Percentiles rank a stretch among this genome's conserved stretches.
Conservation (phyloP, 1,140 invertebrate species). For the Drosophila tsacasi region DNA sequence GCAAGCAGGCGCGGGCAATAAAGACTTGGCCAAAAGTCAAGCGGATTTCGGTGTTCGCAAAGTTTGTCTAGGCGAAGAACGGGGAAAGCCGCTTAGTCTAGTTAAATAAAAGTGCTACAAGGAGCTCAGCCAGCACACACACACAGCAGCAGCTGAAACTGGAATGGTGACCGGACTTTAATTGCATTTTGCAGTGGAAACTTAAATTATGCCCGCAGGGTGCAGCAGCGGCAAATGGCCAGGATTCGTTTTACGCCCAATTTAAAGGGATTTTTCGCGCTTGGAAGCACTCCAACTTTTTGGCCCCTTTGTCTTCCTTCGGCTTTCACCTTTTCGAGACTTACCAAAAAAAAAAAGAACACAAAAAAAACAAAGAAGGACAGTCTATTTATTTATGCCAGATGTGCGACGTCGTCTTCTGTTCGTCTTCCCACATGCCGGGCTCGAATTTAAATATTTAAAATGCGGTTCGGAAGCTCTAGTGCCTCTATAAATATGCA, state of each 20-base stretch:
- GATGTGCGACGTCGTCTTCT: conserved; percentile 54
- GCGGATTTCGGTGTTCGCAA: conserved; percentile 69
- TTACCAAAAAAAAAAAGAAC: neutral
- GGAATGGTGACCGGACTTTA: conserved; percentile 33
- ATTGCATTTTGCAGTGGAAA: conserved; percentile 42
- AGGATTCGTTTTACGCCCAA: conserved; percentile 38
- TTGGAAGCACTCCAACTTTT: conserved; percentile 25
- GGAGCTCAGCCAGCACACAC: conserved; percentile 44
- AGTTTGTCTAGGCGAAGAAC: conserved; percentile 66
- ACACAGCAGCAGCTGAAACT: conserved; percentile 7
- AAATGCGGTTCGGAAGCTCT: conserved; percentile 50
- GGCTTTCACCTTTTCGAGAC: conserved; percentile 27
- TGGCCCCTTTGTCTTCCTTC: conserved; percentile 4
- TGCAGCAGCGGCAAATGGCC: conserved; percentile 3
- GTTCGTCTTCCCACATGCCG: conserved; percentile 28
- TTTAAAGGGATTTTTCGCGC: conserved; percentile 35
- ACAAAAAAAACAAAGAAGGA: conserved; percentile 17
- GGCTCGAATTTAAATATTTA: conserved; percentile 75
- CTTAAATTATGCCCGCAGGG: conserved; percentile 35
- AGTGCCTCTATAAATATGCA: conserved; percentile 71
- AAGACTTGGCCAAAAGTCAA: conserved; percentile 74
- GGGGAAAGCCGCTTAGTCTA: conserved; percentile 75
- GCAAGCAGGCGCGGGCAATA: conserved; percentile 40
- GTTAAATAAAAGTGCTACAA: conserved; percentile 74
- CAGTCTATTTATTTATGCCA: conserved; percentile 76